These are phyloP conservation scores for Melinaea marsaeus DNA, from an alignment of 2,888 invertebrate genomes.

Conservation along the genomic window DNA sequence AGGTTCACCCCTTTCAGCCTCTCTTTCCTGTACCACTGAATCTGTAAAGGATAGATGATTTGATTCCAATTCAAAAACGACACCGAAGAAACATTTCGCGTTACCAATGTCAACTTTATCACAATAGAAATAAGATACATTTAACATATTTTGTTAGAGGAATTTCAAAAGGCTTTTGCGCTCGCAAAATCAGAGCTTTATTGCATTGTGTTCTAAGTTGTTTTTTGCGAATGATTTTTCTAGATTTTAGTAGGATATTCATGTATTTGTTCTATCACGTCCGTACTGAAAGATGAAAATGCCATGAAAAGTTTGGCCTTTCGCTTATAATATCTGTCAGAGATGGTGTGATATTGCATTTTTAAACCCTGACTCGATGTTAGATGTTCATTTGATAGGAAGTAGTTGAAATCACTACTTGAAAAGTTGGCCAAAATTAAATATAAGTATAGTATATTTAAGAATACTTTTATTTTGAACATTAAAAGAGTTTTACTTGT, in stretches of 20 bases:
- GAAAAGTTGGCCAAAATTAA: not conserved
- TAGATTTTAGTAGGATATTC: conserved; percentile 73
- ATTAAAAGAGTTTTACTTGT: not conserved
- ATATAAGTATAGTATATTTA: not conserved
- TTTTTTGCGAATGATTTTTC: conserved; percentile 49
- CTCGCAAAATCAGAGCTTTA: conserved; percentile 60
- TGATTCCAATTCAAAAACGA: conserved; percentile 47
- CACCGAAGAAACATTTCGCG: conserved; percentile 31
- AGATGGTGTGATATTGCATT: conserved; percentile 60
- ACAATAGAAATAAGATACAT: conserved; percentile 35
- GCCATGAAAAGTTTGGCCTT: conserved; percentile 66
- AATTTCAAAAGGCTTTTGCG: conserved; percentile 68
- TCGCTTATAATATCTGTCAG: conserved; percentile 51
- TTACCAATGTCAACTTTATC: conserved; percentile 13
- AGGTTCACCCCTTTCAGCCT: conserved; percentile 60
- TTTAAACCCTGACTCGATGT: not conserved
- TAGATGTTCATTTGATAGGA: not conserved
- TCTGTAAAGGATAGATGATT: conserved; percentile 58
- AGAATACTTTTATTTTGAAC: not conserved
- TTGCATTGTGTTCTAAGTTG: conserved; percentile 49
- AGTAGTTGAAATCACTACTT: not conserved
- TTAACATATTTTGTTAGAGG: conserved; percentile 61
- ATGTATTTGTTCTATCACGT: conserved; percentile 74
- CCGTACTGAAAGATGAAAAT: conserved; percentile 71
- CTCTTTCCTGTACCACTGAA: conserved; percentile 55